phyloP scores from a whole-genome alignment of 2,113 vertebrate genomes.

The Hippocampus comes region DNA sequence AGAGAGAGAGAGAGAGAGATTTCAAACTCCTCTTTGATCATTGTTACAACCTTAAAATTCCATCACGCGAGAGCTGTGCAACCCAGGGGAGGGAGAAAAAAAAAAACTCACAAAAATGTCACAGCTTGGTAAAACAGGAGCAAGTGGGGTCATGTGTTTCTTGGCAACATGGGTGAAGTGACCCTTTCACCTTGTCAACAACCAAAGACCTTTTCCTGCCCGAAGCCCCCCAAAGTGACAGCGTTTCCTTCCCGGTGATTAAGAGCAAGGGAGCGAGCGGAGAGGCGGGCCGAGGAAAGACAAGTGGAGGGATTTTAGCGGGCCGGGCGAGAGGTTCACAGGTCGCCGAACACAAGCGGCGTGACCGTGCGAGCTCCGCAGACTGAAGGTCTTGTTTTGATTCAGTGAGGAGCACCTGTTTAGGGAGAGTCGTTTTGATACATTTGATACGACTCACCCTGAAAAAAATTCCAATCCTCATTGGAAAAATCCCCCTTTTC shows the following conservation, averaged over 20 bases:
- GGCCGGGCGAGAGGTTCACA: slow-evolving; percentile 25
- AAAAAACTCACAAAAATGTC: slow-evolving; percentile 6
- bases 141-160: slow-evolving; percentile 17
- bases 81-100: not conserved
- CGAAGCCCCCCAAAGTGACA: slow-evolving; percentile 22
- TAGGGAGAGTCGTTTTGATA: slow-evolving; percentile 10
- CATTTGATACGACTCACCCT: slow-evolving; percentile 28
- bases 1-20: not conserved
- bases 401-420: slow-evolving; percentile 52
- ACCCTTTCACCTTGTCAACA: slow-evolving; percentile 43
- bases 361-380: slow-evolving; percentile 35
- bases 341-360: slow-evolving; percentile 40
- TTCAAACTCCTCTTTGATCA: not conserved
- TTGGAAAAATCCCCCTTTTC: not conserved
- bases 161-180: slow-evolving; percentile 26
- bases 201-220: slow-evolving; percentile 34
- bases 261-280: slow-evolving; percentile 9
- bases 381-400: slow-evolving; percentile 28
- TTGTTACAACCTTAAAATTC: not conserved
- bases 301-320: slow-evolving; percentile 28
- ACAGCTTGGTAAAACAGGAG: not conserved
- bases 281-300: slow-evolving; percentile 38
- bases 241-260: slow-evolving; percentile 30
- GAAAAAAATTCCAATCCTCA: not conserved
- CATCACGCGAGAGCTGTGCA: not conserved